phyloP scores from a whole-genome alignment of 2,797 vertebrate species.

The Gymnothorax javanicus region DNA sequence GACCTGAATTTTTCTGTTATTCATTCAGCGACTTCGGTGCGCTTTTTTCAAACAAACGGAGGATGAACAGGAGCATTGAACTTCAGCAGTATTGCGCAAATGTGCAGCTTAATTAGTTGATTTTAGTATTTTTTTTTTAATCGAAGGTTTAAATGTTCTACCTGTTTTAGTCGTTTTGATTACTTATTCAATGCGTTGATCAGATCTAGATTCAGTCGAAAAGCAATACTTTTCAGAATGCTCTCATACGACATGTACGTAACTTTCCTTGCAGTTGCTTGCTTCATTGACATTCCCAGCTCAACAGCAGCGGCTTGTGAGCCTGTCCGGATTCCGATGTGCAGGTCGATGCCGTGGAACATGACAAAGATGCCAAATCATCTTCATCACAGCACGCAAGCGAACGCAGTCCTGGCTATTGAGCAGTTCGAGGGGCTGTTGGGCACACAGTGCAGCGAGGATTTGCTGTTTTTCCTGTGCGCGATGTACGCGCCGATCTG shows the following conservation, averaged over 20 bases:
- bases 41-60: constrained; percentile 19
- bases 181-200: constrained; percentile 11
- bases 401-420: constrained; percentile 95
- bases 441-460: constrained; percentile 88
- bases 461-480: constrained; percentile 94
- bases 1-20: constrained; percentile 15
- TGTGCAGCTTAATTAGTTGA: constrained; percentile 31
- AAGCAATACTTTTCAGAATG: constrained; percentile 50
- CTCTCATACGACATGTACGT: constrained; percentile 57
- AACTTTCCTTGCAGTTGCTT: constrained; percentile 63
- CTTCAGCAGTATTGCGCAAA: constrained; percentile 23
- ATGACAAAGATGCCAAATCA: constrained; percentile 99
- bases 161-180: neutral
- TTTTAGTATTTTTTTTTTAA: constrained; percentile 29
- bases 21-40: constrained; percentile 22
- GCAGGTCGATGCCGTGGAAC: constrained; percentile 94
- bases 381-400: constrained; percentile 99
- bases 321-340: constrained; percentile 90
- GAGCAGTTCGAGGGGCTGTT: constrained; percentile 96
- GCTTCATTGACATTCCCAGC: constrained; percentile 63
- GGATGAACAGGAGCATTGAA: constrained; percentile 17
- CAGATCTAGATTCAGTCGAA: constrained; percentile 21
- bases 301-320: constrained; percentile 83
- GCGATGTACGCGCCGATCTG: constrained; percentile 99
- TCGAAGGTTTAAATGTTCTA: neutral